A percentile compares a stretch with the other conserved stretches of the same genome.
Conservation (phyloP, 2,113 vertebrate genomes). For the Gambusia affinis region DNA sequence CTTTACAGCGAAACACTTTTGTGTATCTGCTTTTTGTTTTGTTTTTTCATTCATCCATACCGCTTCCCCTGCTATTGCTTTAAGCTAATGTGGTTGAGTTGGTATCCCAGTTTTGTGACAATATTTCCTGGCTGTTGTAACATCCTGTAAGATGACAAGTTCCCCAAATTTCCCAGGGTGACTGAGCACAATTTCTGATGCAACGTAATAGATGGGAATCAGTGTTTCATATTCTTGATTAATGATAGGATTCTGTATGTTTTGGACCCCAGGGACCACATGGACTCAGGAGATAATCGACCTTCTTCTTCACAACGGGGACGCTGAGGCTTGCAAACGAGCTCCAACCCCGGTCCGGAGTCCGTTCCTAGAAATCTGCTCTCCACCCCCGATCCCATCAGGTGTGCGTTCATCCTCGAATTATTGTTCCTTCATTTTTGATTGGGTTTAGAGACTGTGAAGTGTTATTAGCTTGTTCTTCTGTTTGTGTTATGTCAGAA, state of each 20-base stretch:
- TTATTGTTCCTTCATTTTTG: neutral
- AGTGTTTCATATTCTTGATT: neutral
- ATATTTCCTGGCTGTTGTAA: neutral
- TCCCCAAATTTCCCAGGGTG: neutral
- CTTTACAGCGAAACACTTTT: no score
- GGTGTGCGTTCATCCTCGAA: constrained; percentile 51
- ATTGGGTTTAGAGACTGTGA: neutral
- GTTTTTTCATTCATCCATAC: no score
- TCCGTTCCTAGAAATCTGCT: constrained; percentile 80
- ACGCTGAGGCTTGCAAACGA: constrained; percentile 74
- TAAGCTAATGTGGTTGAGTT: no score
- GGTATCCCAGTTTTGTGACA: constrained; percentile 1
- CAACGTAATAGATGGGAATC: neutral
- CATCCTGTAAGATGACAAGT: neutral
- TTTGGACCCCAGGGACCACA: constrained; percentile 78
- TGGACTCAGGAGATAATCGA: constrained; percentile 88
- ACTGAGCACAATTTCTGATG: neutral
- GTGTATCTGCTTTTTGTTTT: no score
- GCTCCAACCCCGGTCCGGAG: constrained; percentile 73
- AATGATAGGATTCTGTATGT: constrained; percentile 16
- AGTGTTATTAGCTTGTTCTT: neutral
- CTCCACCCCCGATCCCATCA: constrained; percentile 76
- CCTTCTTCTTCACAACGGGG: constrained; percentile 77
- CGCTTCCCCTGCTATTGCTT: neutral
- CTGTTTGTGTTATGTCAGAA: neutral